Percentiles rank a stretch among this genome's conserved stretches.
Evolutionary conservation across 2,113 vertebrate genomes (phyloP).

Genomic region (Coptodon rendalli): DNA sequence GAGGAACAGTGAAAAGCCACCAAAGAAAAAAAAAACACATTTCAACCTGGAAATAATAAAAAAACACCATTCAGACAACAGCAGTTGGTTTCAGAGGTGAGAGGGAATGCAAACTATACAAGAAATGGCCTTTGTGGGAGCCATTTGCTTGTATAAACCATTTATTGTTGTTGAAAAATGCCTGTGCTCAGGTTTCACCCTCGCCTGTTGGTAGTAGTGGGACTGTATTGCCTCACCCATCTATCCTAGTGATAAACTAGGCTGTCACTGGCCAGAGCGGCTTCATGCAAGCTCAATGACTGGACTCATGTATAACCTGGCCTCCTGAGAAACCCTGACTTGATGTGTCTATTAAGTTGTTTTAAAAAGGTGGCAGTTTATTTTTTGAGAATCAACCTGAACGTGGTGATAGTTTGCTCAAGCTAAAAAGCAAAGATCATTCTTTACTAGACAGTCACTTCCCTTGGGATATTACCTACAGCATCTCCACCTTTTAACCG

Average conservation of each 20-base stretch:
- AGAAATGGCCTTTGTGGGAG: not conserved
- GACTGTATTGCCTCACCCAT: conserved; percentile 34
- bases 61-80: not conserved
- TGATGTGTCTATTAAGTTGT: conserved; percentile 38
- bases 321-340: conserved; percentile 37
- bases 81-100: not conserved
- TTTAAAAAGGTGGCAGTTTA: not conserved
- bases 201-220: conserved; percentile 4
- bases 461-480: not conserved
- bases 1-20: not conserved
- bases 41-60: not conserved
- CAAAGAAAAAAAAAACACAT: not conserved
- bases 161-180: conserved; percentile 12
- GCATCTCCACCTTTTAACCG: rapidly evolving
- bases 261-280: conserved; percentile 21
- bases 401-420: not conserved
- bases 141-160: not conserved
- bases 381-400: not conserved
- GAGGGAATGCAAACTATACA: not conserved
- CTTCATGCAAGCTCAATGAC: conserved; percentile 33
- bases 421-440: not conserved
- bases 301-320: conserved; percentile 30
- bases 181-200: not conserved
- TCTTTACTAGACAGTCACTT: not conserved
- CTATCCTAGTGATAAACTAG: conserved; percentile 51